These are phyloP conservation scores for Nemotelus nigrinus DNA, from an alignment of 2,888 invertebrate species.

Conservation along the genomic window DNA sequence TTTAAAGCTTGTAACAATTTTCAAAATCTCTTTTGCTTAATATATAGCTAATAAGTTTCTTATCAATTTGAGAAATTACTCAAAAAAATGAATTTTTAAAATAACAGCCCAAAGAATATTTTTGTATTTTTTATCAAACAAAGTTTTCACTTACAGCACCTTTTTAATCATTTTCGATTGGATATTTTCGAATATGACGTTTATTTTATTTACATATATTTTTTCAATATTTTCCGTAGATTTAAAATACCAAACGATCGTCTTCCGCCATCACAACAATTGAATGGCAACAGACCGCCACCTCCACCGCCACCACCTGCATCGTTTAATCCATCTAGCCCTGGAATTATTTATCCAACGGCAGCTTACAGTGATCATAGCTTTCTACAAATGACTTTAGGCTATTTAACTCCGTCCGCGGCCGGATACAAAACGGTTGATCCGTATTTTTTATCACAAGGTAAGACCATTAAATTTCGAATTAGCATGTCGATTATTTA, in stretches of 20 bases:
- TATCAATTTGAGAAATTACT: no score
- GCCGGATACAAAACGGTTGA: constrained; percentile 77
- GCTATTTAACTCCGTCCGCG: constrained; percentile 71
- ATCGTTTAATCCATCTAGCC: constrained; percentile 53
- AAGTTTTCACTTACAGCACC: no score
- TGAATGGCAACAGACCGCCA: constrained; percentile 32
- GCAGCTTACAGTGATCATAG: constrained; percentile 66
- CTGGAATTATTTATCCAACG: constrained; percentile 61
- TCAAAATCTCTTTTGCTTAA: no score
- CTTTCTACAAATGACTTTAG: constrained; percentile 76
- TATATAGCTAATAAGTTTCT: no score
- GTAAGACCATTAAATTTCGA: constrained; percentile 60
- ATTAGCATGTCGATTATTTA: no score
- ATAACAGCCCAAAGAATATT: no score
- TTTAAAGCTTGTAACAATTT: no score
- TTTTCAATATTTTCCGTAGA: constrained; percentile 38
- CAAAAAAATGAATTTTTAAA: no score
- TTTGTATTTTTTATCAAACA: no score
- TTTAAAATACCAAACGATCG: constrained; percentile 54
- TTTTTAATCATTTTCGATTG: no score
- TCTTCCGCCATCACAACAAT: constrained; percentile 51
- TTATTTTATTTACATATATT: no score
- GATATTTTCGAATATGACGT: no score
- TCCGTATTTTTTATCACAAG: constrained; percentile 78
- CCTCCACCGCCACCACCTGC: constrained; percentile 25